Evolutionary conservation across 1,140 invertebrate species (phyloP), one percentile per base, ranked within the genome.

Genomic region (Paraescarpia echinospica): DNA sequence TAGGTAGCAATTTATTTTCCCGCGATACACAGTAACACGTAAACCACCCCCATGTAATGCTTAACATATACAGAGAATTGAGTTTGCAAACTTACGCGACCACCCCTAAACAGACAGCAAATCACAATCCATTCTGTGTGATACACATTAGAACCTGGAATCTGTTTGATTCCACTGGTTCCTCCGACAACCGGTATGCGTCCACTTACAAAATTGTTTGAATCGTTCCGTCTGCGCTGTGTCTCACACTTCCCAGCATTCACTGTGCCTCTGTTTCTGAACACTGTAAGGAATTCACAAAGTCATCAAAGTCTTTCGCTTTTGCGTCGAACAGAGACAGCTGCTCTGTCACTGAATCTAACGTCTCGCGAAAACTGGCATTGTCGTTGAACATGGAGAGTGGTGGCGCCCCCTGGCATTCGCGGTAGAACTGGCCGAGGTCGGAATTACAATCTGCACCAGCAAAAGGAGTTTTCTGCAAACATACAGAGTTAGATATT

Each of bases 371-470:
- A 8, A 97, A 94, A 33, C 97, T 97, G 89, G 96, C 96, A 93
- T 97, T 96, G 93, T 97, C 97, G 91, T 94, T 34, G 94, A 97
- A 97, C 27, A 97, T 97, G 77, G 97, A 96, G 41, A 98, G 95
- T 51, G 97, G 97, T 0, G 98, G 98, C 9, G 98, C 98, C 94
- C 97, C 97, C 95, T 98, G 97, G 96, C 98, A 98, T 94, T 98
- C 97, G 8, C 97, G 96, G 96, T 98, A 98, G 96, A 98, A 98
- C 92, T 97, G 96, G 77, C 97, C 97, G 92, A 98, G 96, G 95
- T 98, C 98, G 92, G 96, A 96, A 89, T 96, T 97, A 0, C 95
- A 94, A 93, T 96, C 96, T 88, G 94, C 94, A 59, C 95, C 95
- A 93, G 95, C 97, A 95, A 97, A 97, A 33, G 97, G 97, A 91